Evolutionary conservation across 2,797 vertebrate genomes (phyloP).

Genomic region (Tapirus indicus): DNA sequence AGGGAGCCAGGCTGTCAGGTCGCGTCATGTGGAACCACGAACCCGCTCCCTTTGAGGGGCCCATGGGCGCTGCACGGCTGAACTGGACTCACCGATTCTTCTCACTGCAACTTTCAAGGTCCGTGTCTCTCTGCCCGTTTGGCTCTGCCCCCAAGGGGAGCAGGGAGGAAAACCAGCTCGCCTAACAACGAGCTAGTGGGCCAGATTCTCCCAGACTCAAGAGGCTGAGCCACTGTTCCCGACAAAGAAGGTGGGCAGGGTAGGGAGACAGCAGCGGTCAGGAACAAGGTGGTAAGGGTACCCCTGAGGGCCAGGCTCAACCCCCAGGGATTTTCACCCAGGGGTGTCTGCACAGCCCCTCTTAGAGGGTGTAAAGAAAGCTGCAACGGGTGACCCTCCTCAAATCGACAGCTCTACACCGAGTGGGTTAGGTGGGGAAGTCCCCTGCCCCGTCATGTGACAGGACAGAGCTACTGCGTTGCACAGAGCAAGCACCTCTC

Average conservation of each 20-base stretch:
- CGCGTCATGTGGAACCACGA: accelerated
- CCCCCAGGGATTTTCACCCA: not conserved
- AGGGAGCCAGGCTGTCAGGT: not conserved
- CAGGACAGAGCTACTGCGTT: accelerated
- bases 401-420: not conserved
- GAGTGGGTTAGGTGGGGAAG: not conserved
- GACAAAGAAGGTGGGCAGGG: not conserved
- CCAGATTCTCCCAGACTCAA: no score
- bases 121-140: no score
- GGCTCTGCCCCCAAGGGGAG: not conserved
- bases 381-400: not conserved
- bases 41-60: not conserved
- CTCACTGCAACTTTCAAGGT: not conserved
- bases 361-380: not conserved
- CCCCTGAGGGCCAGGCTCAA: not conserved
- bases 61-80: accelerated
- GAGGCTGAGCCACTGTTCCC: not conserved
- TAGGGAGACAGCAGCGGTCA: not conserved
- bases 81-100: not conserved
- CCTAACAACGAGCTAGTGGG: accelerated
- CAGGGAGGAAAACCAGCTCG: not conserved
- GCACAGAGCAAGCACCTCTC: not conserved
- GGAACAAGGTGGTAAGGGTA: not conserved
- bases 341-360: no score
- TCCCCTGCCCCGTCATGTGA: accelerated